Evolutionary conservation across 2,797 vertebrate species (phyloP).

Genomic region (Tapirus indicus): DNA sequence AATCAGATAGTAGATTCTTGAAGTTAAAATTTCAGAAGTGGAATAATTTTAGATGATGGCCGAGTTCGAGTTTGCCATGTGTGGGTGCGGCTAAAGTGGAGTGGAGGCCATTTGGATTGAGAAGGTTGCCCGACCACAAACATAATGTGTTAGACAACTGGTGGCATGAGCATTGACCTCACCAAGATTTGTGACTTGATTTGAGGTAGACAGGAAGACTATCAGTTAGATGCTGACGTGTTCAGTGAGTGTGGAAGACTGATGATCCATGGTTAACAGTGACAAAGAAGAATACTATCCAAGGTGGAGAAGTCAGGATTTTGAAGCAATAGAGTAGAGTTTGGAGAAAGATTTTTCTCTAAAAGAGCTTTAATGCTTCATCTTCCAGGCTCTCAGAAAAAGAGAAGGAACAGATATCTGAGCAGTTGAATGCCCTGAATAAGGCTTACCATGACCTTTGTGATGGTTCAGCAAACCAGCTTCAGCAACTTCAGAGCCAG

Average conservation of each 20-base stretch:
- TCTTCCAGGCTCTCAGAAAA: constrained; percentile 92
- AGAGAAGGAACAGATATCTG: constrained; percentile 93
- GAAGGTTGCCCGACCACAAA: neutral
- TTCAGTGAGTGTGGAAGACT: neutral
- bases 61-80: neutral
- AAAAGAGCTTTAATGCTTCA: constrained; percentile 26
- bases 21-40: constrained; percentile 43
- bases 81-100: neutral
- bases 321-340: neutral
- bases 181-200: neutral
- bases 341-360: neutral
- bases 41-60: constrained; percentile 13
- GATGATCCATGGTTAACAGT: neutral
- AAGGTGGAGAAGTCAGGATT: neutral
- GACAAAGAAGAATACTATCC: neutral
- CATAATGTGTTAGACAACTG: neutral
- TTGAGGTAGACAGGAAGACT: neutral
- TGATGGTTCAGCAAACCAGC: constrained; percentile 92
- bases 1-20: neutral
- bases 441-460: constrained; percentile 94
- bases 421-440: constrained; percentile 92
- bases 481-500: constrained; percentile 96
- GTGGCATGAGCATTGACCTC: neutral
- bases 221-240: neutral
- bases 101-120: neutral